Conservation (phyloP, 1,140 invertebrate genomes). For the Drosophila baimaii region DNA sequence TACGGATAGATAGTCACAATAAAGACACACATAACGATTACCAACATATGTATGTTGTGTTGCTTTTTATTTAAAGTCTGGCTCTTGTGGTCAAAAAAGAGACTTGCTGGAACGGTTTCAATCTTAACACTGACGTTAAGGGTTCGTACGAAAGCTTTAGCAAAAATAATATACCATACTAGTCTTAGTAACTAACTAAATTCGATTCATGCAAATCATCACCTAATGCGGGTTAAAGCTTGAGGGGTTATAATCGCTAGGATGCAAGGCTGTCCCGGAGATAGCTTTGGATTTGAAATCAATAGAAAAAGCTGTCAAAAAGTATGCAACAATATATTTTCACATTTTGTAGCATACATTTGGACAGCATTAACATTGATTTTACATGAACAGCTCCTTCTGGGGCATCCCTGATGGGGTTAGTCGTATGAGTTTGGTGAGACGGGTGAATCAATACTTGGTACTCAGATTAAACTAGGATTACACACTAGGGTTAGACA, state of each 20-base stretch:
- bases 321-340: not conserved
- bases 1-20: slow-evolving; percentile 13
- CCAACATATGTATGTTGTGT: slow-evolving; percentile 20
- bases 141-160: slow-evolving; percentile 48
- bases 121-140: slow-evolving; percentile 41
- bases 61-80: slow-evolving; percentile 57
- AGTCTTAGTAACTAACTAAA: slow-evolving; percentile 53
- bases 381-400: not conserved
- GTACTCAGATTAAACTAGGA: slow-evolving; percentile 39
- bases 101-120: slow-evolving; percentile 59
- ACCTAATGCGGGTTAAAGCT: slow-evolving; percentile 46
- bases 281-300: not conserved
- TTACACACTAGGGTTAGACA: slow-evolving; percentile 40
- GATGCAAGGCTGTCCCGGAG: slow-evolving; percentile 11
- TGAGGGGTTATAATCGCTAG: slow-evolving; percentile 45
- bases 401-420: not conserved
- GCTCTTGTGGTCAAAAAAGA: slow-evolving; percentile 58
- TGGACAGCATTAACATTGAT: not conserved
- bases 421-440: slow-evolving; percentile 32
- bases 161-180: slow-evolving; percentile 52
- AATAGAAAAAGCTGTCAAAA: not conserved
- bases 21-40: slow-evolving; percentile 6
- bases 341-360: not conserved
- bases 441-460: slow-evolving; percentile 27
- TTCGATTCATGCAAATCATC: slow-evolving; percentile 57